phyloP scores from a whole-genome alignment of 2,888 invertebrate species.

The Melitaea athalia region DNA sequence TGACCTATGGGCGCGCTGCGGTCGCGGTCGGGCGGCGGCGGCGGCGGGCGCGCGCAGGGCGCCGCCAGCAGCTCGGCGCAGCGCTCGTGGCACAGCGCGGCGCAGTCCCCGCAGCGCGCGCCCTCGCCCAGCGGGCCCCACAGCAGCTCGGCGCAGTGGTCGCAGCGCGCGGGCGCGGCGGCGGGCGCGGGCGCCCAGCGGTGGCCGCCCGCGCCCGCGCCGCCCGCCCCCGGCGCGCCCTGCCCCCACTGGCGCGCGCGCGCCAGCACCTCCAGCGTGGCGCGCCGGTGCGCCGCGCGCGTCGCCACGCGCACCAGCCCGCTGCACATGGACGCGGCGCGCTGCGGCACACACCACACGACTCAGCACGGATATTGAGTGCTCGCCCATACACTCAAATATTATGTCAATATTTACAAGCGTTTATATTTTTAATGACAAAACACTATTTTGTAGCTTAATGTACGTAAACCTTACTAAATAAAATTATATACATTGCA shows the following conservation, averaged over 20 bases:
- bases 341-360: conserved; percentile 73
- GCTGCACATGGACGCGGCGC: conserved; percentile 93
- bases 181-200: conserved; percentile 86
- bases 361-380: no score
- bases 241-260: conserved; percentile 86
- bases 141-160: conserved; percentile 93
- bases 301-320: conserved; percentile 93
- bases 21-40: conserved; percentile 61
- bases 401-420: no score
- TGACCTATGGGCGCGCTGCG: conserved; percentile 54
- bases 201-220: no score
- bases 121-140: conserved; percentile 91
- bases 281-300: conserved; percentile 92
- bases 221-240: conserved; percentile 82
- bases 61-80: conserved; percentile 94
- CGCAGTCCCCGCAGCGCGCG: conserved; percentile 92
- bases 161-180: conserved; percentile 95
- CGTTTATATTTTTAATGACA: no score
- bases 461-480: no score
- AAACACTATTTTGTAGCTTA: no score
- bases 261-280: conserved; percentile 94
- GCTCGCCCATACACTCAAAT: no score
- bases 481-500: no score
- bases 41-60: conserved; percentile 85
- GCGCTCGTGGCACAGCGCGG: conserved; percentile 97